Conservation (phyloP, 2,888 invertebrate genomes). For the Agrochola litura region DNA sequence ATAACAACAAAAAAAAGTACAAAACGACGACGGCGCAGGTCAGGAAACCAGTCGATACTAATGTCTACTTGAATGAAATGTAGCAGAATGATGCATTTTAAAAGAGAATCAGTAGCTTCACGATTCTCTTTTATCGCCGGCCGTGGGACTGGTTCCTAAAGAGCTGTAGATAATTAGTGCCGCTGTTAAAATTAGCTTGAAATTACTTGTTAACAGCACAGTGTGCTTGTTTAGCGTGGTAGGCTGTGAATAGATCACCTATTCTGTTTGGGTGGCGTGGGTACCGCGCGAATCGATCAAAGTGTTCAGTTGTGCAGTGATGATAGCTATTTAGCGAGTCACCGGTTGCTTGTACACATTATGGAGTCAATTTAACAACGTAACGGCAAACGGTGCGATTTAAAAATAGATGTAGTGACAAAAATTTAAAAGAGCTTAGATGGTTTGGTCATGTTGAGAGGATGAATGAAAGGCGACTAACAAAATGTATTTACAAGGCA, state of each 20-base stretch:
- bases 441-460: too few relatives aligned
- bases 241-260: neutral
- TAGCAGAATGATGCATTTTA: too few relatives aligned
- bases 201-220: slow-evolving; percentile 23
- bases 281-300: neutral
- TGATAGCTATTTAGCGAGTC: neutral
- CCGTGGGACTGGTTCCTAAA: neutral
- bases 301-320: neutral
- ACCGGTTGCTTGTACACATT: neutral
- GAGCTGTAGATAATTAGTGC: neutral
- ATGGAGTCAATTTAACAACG: neutral
- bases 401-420: too few relatives aligned
- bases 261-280: neutral
- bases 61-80: too few relatives aligned
- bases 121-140: neutral
- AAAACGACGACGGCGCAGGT: too few relatives aligned
- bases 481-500: too few relatives aligned
- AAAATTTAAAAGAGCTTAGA: too few relatives aligned
- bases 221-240: neutral
- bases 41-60: too few relatives aligned
- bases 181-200: slow-evolving; percentile 17
- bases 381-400: too few relatives aligned
- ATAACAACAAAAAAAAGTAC: too few relatives aligned
- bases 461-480: too few relatives aligned
- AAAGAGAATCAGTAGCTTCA: neutral